Base-by-base conservation (phyloP, 2,797 vertebrate genomes). In the Hipposideros larvatus region DNA sequence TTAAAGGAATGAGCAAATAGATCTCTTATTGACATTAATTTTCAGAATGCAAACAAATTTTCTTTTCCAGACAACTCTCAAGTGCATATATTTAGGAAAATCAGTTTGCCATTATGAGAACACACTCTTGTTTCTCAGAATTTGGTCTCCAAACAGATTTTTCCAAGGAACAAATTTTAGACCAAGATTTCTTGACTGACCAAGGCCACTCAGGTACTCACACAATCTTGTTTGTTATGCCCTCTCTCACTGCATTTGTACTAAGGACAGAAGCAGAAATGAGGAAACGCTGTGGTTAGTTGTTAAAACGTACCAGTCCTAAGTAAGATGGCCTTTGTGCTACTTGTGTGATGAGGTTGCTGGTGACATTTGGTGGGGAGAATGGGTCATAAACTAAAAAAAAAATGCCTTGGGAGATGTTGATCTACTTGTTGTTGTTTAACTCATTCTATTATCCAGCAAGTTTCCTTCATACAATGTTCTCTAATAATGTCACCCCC, bases 331-430 rank as follows among this genome's bases (percentile, higher is more conserved):
- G 16, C 26, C 73, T 89, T 90, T 93, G 16, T 78, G 53, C 31
- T 89, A 46, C 43, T 57, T 66, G 15, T 68, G 37, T 71, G 41
- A 21, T 22, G 43, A 92, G 11, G 41, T 14, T 63, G 43, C 65
- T 90, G 5, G 22, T 92, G 34, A 70, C 28, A 41, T 87, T 87
- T 79, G 74, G 8, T 73, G 24, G 14, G 24, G 26, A 53, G 46
- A 87, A 19, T 48, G 22, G 24, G 34, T 71, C 63, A 80, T 15
- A 71, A 63, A 37, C 37, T 37, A 37, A 37, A 73, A 91, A 68
- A 90, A 91, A 92, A 96, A 93, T 85, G 34, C 22, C n/a, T 78
- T 93, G 31, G 21, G 68, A 90, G 22, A 83, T 84, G 28, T 63
- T 15, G 0, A 70, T 83, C 53, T 63, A 77, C 48, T 46, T 85